Conservation (phyloP, 2,113 vertebrate genomes). For the Anoura caudifer region DNA sequence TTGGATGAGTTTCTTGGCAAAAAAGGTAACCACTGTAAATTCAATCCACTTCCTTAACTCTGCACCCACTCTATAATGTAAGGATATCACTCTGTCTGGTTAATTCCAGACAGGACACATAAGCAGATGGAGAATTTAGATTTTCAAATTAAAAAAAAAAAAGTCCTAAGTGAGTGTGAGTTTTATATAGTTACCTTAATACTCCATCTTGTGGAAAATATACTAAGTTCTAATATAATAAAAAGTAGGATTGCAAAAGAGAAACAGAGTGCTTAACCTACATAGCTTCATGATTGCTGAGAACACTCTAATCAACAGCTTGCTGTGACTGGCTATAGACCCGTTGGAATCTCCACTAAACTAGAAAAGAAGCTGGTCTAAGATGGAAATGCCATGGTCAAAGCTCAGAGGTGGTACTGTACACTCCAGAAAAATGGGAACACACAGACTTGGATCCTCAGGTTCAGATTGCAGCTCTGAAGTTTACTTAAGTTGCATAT, state of each 20-base stretch:
- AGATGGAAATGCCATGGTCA: background rate
- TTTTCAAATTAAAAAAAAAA: slow-evolving; percentile 53
- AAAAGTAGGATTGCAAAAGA: background rate
- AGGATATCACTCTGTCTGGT: slow-evolving; percentile 59
- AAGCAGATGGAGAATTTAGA: slow-evolving; percentile 66
- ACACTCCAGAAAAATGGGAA: too few relatives aligned
- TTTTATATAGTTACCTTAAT: slow-evolving; percentile 53
- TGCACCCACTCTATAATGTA: slow-evolving; percentile 56
- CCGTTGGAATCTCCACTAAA: background rate
- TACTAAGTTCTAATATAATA: background rate
- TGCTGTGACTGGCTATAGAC: background rate
- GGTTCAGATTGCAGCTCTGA: background rate
- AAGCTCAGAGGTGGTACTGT: background rate
- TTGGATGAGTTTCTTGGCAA: slow-evolving; percentile 66
- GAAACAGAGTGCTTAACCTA: background rate
- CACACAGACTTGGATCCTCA: too few relatives aligned
- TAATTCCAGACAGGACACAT: slow-evolving; percentile 62
- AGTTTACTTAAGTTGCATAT: background rate
- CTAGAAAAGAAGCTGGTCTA: background rate
- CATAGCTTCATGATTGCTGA: background rate
- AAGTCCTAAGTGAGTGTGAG: slow-evolving; percentile 68
- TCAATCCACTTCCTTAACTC: slow-evolving; percentile 54
- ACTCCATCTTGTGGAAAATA: slow-evolving; percentile 45
- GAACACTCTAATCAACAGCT: background rate
- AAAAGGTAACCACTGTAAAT: slow-evolving; percentile 45